Conservation (phyloP, 2,888 invertebrate species). For the Ariolimax columbianus region DNA sequence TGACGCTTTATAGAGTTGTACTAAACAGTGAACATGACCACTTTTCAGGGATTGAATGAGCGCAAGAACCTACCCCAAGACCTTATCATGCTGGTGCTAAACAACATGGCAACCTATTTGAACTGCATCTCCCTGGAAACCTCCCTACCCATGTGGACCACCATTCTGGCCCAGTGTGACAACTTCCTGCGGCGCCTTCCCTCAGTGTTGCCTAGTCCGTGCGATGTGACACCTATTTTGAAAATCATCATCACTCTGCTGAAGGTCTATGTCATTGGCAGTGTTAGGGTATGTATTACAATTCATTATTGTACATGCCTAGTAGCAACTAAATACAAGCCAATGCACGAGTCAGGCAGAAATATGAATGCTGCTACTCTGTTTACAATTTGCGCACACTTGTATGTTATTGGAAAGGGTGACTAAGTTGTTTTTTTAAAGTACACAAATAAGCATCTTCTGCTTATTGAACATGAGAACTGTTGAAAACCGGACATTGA, state of each 20-base stretch:
- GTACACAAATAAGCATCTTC: no score
- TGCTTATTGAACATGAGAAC: no score
- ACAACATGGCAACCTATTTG: slow-evolving; percentile 95
- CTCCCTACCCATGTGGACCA: slow-evolving; percentile 86
- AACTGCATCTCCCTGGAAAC: slow-evolving; percentile 91
- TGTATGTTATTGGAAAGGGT: no score
- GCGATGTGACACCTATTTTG: slow-evolving; percentile 79
- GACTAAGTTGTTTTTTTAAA: no score
- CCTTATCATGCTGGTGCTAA: slow-evolving; percentile 87
- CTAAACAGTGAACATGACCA: no score
- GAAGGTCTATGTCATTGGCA: slow-evolving; percentile 89
- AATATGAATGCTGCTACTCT: no score
- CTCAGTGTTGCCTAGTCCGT: slow-evolving; percentile 70
- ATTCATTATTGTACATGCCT: background rate
- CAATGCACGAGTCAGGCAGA: no score
- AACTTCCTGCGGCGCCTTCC: slow-evolving; percentile 85
- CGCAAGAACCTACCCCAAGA: slow-evolving; percentile 85
- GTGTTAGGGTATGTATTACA: slow-evolving; percentile 84
- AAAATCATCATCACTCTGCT: slow-evolving; percentile 82
- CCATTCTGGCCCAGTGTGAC: slow-evolving; percentile 91
- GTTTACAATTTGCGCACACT: no score
- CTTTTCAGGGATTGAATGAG: slow-evolving; percentile 84
- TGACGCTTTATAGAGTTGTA: no score
- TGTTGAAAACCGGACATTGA: no score
- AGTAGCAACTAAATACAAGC: no score